A percentile compares a stretch with the other conserved stretches of the same genome.
Evolutionary conservation across 1,140 invertebrate genomes (phyloP).

Genomic region (Psilanteris sp.): DNA sequence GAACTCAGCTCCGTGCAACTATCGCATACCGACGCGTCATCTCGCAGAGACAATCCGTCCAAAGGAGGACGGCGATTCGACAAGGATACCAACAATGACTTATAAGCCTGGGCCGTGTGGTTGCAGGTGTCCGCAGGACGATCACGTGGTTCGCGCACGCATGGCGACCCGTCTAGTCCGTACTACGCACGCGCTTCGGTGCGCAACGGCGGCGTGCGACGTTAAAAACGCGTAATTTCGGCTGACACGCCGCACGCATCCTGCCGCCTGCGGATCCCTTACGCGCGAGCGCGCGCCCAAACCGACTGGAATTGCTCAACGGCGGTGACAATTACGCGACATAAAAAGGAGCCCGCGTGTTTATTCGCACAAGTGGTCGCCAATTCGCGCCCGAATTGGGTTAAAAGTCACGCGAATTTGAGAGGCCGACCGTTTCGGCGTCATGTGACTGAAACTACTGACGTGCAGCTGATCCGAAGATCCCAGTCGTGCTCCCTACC

Average conservation of each 20-base stretch:
- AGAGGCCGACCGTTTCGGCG: slow-evolving; percentile 58
- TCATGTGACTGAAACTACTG: slow-evolving; percentile 70
- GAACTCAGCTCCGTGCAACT: slow-evolving; percentile 4
- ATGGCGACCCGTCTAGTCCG: slow-evolving; percentile 6
- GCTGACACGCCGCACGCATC: too few relatives aligned
- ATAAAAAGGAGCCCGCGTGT: not conserved
- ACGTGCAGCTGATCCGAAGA: slow-evolving; percentile 54
- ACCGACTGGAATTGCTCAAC: too few relatives aligned
- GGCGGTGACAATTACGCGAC: too few relatives aligned
- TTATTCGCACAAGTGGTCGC: not conserved
- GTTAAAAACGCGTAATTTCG: too few relatives aligned
- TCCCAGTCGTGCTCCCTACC: slow-evolving; percentile 54
- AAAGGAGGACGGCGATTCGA: slow-evolving; percentile 5
- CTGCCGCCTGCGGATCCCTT: too few relatives aligned
- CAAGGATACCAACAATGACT: slow-evolving; percentile 4
- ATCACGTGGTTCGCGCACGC: slow-evolving; percentile 28
- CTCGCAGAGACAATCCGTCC: slow-evolving; percentile 6
- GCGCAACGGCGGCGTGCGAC: not conserved
- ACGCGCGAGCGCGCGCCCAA: too few relatives aligned
- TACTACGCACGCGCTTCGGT: slow-evolving; percentile 20
- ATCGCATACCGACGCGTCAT: slow-evolving; percentile 3
- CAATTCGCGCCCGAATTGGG: too few relatives aligned
- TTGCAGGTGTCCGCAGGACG: slow-evolving; percentile 4
- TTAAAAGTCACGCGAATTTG: slow-evolving; percentile 13
- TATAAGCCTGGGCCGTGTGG: slow-evolving; percentile 7